Conservation (phyloP, 2,888 invertebrate species). For the Ptilodon capucinus region DNA sequence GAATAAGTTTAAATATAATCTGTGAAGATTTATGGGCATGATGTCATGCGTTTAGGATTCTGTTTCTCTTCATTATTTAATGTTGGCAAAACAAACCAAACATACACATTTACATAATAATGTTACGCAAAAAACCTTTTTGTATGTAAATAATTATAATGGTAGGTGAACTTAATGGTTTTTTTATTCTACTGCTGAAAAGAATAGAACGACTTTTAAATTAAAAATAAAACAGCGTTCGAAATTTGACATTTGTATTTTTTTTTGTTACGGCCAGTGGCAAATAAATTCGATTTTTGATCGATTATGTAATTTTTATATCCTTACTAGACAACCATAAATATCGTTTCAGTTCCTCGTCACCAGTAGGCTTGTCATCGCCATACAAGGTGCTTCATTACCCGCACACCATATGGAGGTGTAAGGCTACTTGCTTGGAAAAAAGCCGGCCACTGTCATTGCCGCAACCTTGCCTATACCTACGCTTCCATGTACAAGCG, state of each 20-base stretch:
- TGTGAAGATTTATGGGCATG: background rate
- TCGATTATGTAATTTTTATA: background rate
- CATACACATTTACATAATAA: background rate
- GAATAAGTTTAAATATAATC: background rate
- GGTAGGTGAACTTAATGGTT: no score
- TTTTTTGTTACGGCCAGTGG: background rate
- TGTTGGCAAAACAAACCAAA: background rate
- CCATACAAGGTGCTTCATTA: conserved; percentile 58
- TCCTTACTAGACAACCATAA: background rate
- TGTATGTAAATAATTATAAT: no score
- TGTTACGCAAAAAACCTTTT: background rate
- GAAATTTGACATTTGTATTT: no score
- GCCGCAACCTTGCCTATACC: conserved; percentile 51
- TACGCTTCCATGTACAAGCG: conserved; percentile 31
- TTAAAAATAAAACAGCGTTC: background rate
- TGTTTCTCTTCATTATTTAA: background rate
- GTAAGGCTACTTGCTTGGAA: conserved; percentile 60
- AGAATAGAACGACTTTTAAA: no score
- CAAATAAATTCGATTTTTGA: background rate
- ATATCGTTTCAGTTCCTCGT: conserved; percentile 1
- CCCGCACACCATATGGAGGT: conserved; percentile 60
- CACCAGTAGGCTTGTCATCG: conserved; percentile 5
- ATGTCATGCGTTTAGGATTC: background rate
- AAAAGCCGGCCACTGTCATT: conserved; percentile 64
- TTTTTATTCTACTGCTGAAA: no score